A percentile compares a stretch with the other conserved stretches of the same genome.
phyloP scores from a whole-genome alignment of 2,888 invertebrate genomes.

The Ichneumoninae sp. region DNA sequence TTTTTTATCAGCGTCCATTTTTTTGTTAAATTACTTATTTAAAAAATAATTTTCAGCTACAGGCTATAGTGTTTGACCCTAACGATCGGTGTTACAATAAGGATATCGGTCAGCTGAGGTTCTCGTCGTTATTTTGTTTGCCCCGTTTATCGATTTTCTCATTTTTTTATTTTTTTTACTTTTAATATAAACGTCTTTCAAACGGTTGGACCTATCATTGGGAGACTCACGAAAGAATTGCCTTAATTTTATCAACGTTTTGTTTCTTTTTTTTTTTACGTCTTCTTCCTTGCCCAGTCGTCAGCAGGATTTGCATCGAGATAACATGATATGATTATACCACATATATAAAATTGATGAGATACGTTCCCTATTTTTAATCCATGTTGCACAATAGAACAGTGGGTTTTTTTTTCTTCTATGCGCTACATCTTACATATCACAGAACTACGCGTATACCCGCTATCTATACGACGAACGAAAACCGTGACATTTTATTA shows the following conservation, averaged over 20 bases:
- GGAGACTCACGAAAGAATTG: constrained; percentile 74
- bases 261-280: constrained; percentile 41
- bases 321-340: constrained; percentile 79
- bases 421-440: constrained; percentile 84
- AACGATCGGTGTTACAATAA: constrained; percentile 56
- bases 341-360: constrained; percentile 79
- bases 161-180: constrained; percentile 29
- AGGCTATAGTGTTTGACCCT: constrained; percentile 58
- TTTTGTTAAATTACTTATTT: constrained; percentile 57
- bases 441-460: constrained; percentile 84
- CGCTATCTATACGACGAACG: constrained; percentile 73
- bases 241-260: constrained; percentile 63
- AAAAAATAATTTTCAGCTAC: constrained; percentile 70
- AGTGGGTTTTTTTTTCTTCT: constrained; percentile 75
- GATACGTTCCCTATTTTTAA: constrained; percentile 78
- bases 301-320: constrained; percentile 74
- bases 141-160: constrained; percentile 50
- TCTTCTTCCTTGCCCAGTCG: constrained; percentile 68
- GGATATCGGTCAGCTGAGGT: constrained; percentile 54
- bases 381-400: constrained; percentile 79
- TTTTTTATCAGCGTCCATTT: constrained; percentile 51
- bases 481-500: constrained; percentile 2
- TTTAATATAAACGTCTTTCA: constrained; percentile 41
- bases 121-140: constrained; percentile 56
- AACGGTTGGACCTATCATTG: constrained; percentile 64